Evolutionary conservation across 2,888 invertebrate species (phyloP).

Genomic region (Tenthredo distinguenda): DNA sequence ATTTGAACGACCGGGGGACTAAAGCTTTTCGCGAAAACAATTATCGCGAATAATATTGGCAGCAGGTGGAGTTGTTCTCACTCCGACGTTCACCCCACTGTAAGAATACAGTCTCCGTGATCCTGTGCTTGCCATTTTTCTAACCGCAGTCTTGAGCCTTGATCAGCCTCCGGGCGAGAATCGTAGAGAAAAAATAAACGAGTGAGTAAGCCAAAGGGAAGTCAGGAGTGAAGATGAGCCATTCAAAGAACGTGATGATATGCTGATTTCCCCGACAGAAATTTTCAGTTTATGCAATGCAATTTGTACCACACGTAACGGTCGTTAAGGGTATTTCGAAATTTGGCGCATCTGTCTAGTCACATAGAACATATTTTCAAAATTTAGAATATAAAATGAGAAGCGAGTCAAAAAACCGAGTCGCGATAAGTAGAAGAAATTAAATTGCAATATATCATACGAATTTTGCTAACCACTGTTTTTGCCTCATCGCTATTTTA

Average conservation of each 20-base stretch:
- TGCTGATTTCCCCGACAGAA: neutral
- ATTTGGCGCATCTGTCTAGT: neutral
- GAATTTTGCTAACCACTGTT: no score
- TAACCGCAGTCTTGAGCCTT: neutral
- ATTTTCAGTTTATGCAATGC: neutral
- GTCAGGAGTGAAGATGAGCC: neutral
- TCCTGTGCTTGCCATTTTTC: neutral
- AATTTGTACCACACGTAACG: neutral
- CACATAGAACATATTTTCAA: neutral
- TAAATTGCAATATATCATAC: neutral
- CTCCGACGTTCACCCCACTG: neutral
- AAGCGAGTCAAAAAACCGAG: neutral
- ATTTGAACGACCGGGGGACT: constrained; percentile 5
- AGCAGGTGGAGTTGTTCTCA: constrained; percentile 22
- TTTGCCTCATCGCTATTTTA: neutral
- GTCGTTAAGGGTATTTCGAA: neutral
- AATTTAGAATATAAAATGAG: neutral
- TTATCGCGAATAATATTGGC: constrained; percentile 38
- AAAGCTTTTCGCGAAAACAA: constrained; percentile 30
- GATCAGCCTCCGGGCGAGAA: neutral
- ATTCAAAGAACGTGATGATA: neutral
- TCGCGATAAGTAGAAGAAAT: neutral
- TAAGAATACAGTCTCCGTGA: neutral
- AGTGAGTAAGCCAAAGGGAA: neutral
- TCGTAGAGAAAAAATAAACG: neutral